Evolutionary conservation across 2,113 vertebrate genomes (phyloP).

Genomic region (Cricetomys ansorgei): DNA sequence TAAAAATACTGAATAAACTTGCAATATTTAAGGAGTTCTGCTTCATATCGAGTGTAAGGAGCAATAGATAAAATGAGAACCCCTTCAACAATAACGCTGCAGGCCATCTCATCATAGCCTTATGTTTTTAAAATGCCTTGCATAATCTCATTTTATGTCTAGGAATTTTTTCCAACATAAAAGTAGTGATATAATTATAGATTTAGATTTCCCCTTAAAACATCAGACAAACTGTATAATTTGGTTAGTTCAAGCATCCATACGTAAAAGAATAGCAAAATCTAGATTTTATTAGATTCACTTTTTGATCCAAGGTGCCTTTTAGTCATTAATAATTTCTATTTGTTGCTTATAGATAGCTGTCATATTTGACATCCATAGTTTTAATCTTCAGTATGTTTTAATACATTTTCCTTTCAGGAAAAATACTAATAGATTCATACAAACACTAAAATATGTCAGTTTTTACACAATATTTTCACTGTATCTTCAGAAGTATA

Average conservation of each 20-base stretch:
- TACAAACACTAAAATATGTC: not conserved
- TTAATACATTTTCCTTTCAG: not conserved
- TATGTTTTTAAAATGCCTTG: not conserved
- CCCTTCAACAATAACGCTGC: not conserved
- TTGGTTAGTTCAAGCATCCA: not conserved
- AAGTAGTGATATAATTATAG: not conserved
- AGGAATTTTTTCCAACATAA: not conserved
- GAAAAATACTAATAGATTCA: not conserved
- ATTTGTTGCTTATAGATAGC: not conserved
- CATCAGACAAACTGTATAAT: not conserved
- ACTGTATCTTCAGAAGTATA: not conserved
- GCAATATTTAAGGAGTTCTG: not conserved
- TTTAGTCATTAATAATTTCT: not conserved
- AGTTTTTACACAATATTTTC: not conserved
- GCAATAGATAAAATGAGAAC: not conserved
- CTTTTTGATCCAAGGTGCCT: not conserved
- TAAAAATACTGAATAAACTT: not conserved
- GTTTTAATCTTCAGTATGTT: not conserved
- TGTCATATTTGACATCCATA: not conserved
- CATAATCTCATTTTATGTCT: not conserved
- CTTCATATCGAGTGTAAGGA: not conserved
- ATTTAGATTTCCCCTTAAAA: not conserved
- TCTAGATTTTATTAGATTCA: not conserved
- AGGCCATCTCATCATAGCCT: not conserved
- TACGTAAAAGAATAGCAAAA: slow-evolving; percentile 18